Percentiles rank a stretch among this genome's conserved stretches.
Conservation (phyloP, 1,140 invertebrate genomes). For the Latrodectus geometricus region DNA sequence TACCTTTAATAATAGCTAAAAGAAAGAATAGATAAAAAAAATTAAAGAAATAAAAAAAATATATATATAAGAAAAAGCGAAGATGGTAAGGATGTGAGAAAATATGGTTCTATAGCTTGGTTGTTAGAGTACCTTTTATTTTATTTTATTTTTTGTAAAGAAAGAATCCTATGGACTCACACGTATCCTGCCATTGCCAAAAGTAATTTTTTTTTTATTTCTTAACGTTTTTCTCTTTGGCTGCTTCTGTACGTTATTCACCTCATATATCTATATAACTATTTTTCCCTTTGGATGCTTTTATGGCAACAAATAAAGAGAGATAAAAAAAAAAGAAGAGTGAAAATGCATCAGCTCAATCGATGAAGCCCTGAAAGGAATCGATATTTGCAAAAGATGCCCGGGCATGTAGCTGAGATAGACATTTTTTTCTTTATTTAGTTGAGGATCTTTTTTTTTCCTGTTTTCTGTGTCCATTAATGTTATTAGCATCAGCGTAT, state of each 20-base stretch:
- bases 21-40: conserved; percentile 11
- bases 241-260: conserved; percentile 4
- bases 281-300: conserved; percentile 11
- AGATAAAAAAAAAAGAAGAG: conserved; percentile 1
- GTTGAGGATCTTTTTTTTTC: not conserved
- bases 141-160: not conserved
- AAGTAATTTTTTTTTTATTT: conserved; percentile 17
- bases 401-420: not conserved
- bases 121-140: conserved; percentile 7
- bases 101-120: conserved; percentile 11
- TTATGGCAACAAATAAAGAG: conserved; percentile 32
- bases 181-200: not conserved
- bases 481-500: conserved; percentile 25
- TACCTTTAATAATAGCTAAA: conserved; percentile 42
- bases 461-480: conserved; percentile 22
- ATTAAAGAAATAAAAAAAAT: conserved; percentile 5
- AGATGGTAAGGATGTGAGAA: conserved; percentile 4
- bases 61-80: not conserved
- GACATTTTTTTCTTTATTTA: conserved; percentile 8
- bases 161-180: conserved; percentile 21
- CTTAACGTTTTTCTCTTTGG: not conserved
- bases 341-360: conserved; percentile 4
- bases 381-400: conserved; percentile 20
- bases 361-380: conserved; percentile 3
- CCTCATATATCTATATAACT: conserved; percentile 28